Evolutionary conservation across 2,113 vertebrate species (phyloP).

Genomic region (Cnemophilus loriae): DNA sequence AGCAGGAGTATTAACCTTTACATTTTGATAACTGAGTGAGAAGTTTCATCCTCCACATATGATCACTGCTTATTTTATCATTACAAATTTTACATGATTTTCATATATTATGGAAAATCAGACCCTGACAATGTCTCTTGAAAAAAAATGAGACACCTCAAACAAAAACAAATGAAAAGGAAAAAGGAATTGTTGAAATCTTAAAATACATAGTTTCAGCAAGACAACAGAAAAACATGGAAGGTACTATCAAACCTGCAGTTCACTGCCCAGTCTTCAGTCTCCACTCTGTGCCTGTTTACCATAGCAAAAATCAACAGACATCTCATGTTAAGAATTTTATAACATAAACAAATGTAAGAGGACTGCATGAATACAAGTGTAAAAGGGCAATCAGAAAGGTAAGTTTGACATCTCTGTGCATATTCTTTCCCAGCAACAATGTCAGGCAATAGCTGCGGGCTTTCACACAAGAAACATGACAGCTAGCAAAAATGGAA

Average conservation of each 20-base stretch:
- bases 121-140: not conserved
- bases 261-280: not conserved
- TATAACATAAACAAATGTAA: not conserved
- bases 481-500: not conserved
- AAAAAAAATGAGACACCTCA: not conserved
- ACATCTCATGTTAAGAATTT: not conserved
- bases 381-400: not conserved
- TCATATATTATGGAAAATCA: not conserved
- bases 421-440: not conserved
- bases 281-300: not conserved
- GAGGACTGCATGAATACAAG: not conserved
- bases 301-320: not conserved
- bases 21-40: not conserved
- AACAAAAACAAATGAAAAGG: not conserved
- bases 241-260: not conserved
- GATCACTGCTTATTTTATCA: not conserved
- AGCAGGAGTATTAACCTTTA: not conserved
- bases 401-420: not conserved
- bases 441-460: not conserved
- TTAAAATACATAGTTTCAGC: not conserved
- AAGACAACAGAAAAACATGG: not conserved
- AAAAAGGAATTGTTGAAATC: not conserved
- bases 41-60: not conserved
- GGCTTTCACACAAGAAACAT: not conserved
- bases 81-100: not conserved